Evolutionary conservation across 2,797 vertebrate species (phyloP).

Genomic region (Arrhamphus sclerolepis): DNA sequence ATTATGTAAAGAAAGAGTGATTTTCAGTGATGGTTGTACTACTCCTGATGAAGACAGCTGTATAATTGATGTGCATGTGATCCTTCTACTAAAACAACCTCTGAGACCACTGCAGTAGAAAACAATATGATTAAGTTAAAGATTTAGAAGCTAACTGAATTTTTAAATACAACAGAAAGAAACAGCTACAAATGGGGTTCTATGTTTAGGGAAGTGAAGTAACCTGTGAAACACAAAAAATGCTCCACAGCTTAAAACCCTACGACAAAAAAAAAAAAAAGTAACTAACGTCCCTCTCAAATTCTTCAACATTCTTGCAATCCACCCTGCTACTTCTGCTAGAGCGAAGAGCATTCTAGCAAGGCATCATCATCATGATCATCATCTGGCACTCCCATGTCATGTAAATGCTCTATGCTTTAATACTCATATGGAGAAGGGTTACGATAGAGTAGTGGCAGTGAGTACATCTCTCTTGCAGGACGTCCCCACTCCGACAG

Average conservation of each 20-base stretch:
- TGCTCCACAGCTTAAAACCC: slow-evolving; percentile 73
- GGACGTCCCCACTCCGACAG: slow-evolving; percentile 99
- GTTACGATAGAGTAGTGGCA: slow-evolving; percentile 93
- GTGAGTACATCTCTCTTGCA: slow-evolving; percentile 99
- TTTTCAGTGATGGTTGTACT: slow-evolving; percentile 21
- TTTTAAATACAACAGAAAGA: slow-evolving; percentile 50
- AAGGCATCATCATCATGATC: slow-evolving; percentile 72
- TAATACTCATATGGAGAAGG: slow-evolving; percentile 86
- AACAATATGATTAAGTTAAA: slow-evolving; percentile 43
- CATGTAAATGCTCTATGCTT: slow-evolving; percentile 84
- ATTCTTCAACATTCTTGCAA: slow-evolving; percentile 68
- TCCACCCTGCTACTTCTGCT: slow-evolving; percentile 80
- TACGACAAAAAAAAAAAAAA: slow-evolving; percentile 54
- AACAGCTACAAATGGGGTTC: slow-evolving; percentile 56
- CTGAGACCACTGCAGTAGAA: slow-evolving; percentile 20
- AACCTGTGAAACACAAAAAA: slow-evolving; percentile 72
- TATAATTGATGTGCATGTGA: slow-evolving; percentile 24
- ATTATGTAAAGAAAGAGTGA: background rate
- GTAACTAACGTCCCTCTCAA: slow-evolving; percentile 68
- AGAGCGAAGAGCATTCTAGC: slow-evolving; percentile 80
- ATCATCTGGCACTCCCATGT: slow-evolving; percentile 80
- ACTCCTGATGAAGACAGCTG: slow-evolving; percentile 13
- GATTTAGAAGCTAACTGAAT: slow-evolving; percentile 36
- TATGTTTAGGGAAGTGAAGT: slow-evolving; percentile 61
- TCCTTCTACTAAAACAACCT: slow-evolving; percentile 8